Evolutionary conservation across 2,888 invertebrate species (phyloP), one percentile per base, ranked within the genome.

Genomic region (Eilema sororculum): DNA sequence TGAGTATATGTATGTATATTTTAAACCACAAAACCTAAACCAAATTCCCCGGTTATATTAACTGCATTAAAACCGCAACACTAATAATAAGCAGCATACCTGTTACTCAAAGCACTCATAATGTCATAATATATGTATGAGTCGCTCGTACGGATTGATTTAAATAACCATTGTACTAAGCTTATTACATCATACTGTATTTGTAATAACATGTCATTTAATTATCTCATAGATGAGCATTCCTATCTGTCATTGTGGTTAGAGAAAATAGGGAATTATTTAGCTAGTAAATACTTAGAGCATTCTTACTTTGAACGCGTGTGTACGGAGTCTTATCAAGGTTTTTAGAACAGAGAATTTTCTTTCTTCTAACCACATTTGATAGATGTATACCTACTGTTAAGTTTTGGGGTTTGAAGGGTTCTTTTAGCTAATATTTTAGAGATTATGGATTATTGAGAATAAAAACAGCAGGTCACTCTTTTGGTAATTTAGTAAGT

Each of bases 121-220:
- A 61, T 46, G 20, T 37, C 25, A 12, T 63, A 28, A 61, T 46
- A 25, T 20, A 64, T 28, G n/a, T 28, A 52, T 25, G 46, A 46
- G n/a, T n/a, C n/a, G 28, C 25, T 28, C 12, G 28, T 46, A 24
- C 16, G 3, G 0, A 24, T 57, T 65, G 41, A 41, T 33, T 56
- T 57, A 65, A 57, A 65, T 57, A 65, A 37, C 65, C 33, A 65
- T 65, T 65, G 65, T 57, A 16, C 9, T 37, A 24, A 25, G 8
- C 28, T 28, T 28, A 10, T 57, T 64, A 28, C 33, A 65, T 65
- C 65, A 65, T 33, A 56, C n/a, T 65, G 30, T 37, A 57, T 24
- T 24, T 57, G 3, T 56, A 22, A 22, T 22, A 20, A 33, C 3
- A 37, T 56, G 30, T 65, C 33, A 65, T 65, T 64, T 24, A 33